These are phyloP conservation scores for Diplosoma virens DNA, from an alignment of 23 tunicate genomes.

Conservation along the genomic window DNA sequence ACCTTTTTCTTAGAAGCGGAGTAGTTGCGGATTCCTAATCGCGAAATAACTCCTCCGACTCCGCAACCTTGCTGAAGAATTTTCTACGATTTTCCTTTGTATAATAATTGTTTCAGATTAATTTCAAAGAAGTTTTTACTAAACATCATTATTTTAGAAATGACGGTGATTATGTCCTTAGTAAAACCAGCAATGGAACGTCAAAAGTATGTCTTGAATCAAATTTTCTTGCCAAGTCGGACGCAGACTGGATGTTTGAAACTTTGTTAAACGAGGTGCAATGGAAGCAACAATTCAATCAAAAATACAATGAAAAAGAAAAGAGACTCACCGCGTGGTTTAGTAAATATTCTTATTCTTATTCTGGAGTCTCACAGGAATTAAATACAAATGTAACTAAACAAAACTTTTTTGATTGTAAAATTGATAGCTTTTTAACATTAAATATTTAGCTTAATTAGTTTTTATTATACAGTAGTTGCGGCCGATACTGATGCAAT, in stretches of 20 bases:
- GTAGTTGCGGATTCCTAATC: no score
- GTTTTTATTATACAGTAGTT: no score
- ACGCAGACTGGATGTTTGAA: constrained; percentile 59
- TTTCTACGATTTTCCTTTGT: not conserved
- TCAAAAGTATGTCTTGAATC: constrained; percentile 22
- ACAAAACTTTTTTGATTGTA: not conserved
- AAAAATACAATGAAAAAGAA: not conserved
- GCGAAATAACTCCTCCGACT: no score
- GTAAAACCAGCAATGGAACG: constrained; percentile 11
- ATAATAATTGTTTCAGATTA: not conserved
- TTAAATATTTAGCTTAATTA: no score
- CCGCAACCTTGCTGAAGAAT: not conserved
- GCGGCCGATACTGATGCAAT: no score
- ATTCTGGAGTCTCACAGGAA: constrained; percentile 30
- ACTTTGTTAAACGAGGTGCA: constrained; percentile 39
- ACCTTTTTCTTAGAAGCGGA: no score
- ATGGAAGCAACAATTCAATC: constrained; percentile 35
- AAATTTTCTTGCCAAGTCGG: constrained; percentile 2
- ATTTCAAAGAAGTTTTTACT: no score
- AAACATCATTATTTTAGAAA: constrained; percentile 23
- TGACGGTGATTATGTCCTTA: constrained; percentile 23
- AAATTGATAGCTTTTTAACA: not conserved
- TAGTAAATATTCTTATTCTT: constrained; percentile 32
- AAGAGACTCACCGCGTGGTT: constrained; percentile 46
- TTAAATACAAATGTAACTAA: constrained; percentile 34